Evolutionary conservation across 2,888 invertebrate species (phyloP).

Genomic region (Suillia variegata): DNA sequence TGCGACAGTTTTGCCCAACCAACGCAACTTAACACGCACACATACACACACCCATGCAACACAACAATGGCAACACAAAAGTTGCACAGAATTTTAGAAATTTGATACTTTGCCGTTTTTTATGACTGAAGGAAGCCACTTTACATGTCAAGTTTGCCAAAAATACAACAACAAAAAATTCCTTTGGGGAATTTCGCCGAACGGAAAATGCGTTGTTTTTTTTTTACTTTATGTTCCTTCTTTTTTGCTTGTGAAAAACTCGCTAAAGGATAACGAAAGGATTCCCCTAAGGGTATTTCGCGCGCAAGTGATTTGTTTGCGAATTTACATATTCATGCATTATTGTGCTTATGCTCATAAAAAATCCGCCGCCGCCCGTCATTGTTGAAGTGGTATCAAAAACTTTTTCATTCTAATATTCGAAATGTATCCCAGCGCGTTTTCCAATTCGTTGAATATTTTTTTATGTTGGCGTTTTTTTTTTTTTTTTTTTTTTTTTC

Average conservation of each 20-base stretch:
- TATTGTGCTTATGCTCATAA: constrained; percentile 26
- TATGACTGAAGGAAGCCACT: constrained; percentile 34
- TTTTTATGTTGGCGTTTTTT: constrained; percentile 11
- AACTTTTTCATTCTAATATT: neutral
- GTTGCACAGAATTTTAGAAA: constrained; percentile 33
- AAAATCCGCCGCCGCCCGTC: neutral
- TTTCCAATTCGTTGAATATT: constrained; percentile 50
- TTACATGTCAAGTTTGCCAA: constrained; percentile 37
- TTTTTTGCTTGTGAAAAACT: constrained; percentile 50
- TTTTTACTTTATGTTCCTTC: constrained; percentile 41
- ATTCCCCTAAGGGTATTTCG: constrained; percentile 50
- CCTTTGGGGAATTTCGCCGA: constrained; percentile 16
- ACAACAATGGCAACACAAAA: constrained; percentile 18
- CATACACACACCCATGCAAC: too few species aligned
- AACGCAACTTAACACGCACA: constrained; percentile 26
- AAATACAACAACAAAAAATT: constrained; percentile 7
- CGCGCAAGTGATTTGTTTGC: constrained; percentile 54
- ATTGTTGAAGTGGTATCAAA: neutral
- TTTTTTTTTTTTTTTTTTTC: neutral
- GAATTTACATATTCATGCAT: constrained; percentile 52
- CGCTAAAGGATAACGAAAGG: constrained; percentile 51
- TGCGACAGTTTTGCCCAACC: constrained; percentile 29
- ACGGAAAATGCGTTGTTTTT: constrained; percentile 11
- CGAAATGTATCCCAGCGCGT: constrained; percentile 40
- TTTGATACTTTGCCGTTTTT: constrained; percentile 42